Percentiles rank a stretch among this genome's conserved stretches.
Conservation (phyloP, 2,888 invertebrate genomes). For the Carcina quercana region DNA sequence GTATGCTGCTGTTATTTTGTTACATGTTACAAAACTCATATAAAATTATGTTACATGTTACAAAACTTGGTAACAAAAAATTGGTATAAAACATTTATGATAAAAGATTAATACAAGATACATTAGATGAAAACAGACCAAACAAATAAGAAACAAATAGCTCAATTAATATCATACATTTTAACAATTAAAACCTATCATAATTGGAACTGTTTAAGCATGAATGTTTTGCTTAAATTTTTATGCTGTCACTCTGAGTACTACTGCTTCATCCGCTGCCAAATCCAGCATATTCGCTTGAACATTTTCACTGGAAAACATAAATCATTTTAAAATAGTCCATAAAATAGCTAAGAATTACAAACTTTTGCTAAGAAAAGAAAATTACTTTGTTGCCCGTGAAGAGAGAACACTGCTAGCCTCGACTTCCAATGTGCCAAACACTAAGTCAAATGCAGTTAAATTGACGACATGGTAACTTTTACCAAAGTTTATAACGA, state of each 20-base stretch:
- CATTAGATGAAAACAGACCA: no score
- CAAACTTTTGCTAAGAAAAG: slow-evolving; percentile 1
- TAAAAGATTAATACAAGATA: no score
- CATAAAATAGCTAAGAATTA: slow-evolving; percentile 1
- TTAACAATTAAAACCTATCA: no score
- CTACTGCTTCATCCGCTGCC: slow-evolving; percentile 57
- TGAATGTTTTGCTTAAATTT: no score
- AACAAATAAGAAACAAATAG: no score
- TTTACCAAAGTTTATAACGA: slow-evolving; percentile 74
- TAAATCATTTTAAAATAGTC: slow-evolving; percentile 8
- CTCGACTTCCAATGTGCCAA: slow-evolving; percentile 69
- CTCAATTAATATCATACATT: no score
- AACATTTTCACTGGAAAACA: slow-evolving; percentile 52
- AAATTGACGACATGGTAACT: slow-evolving; percentile 70
- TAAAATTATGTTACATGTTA: no score
- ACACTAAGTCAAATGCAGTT: slow-evolving; percentile 60
- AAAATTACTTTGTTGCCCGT: slow-evolving; percentile 62
- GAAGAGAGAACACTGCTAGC: slow-evolving; percentile 66
- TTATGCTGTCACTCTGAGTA: slow-evolving; percentile 59
- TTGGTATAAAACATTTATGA: no score
- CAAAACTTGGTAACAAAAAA: no score
- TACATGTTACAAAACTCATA: no score
- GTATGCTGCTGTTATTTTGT: no score
- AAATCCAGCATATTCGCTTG: slow-evolving; percentile 50
- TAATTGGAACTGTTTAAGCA: no score